Conservation (phyloP, 2,888 invertebrate genomes). For the Andrena fulva region DNA sequence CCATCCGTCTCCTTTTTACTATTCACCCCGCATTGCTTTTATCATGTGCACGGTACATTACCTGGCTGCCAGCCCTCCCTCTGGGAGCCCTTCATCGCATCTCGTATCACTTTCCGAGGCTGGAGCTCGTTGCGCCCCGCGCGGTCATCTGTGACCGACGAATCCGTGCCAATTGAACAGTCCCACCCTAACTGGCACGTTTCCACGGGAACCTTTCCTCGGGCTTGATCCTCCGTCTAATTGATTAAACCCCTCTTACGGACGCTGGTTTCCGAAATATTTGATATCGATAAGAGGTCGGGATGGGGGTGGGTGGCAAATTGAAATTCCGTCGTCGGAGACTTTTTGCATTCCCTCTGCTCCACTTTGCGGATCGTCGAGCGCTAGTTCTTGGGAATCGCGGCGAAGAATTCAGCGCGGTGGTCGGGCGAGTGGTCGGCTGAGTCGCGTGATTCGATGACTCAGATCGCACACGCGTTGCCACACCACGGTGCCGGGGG, state of each 20-base stretch:
- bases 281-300: conserved; percentile 56
- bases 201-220: conserved; percentile 62
- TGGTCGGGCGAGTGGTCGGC: no score
- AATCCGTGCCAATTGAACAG: conserved; percentile 13
- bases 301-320: conserved; percentile 37
- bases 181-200: conserved; percentile 53
- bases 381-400: not conserved
- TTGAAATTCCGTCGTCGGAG: conserved; percentile 67
- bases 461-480: not conserved
- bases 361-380: not conserved
- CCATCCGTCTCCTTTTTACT: conserved; percentile 38
- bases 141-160: conserved; percentile 47
- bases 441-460: no score
- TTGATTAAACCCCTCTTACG: conserved; percentile 66
- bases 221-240: conserved; percentile 51
- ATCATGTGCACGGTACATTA: conserved; percentile 58
- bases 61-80: not conserved
- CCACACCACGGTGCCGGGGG: not conserved
- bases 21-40: conserved; percentile 53
- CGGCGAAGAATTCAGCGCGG: not conserved
- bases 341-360: conserved; percentile 59
- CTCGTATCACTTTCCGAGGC: not conserved
- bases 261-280: conserved; percentile 67
- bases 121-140: conserved; percentile 20
- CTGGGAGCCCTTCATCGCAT: not conserved